These are phyloP conservation scores for Arrhopalites spinosus DNA, from an alignment of 2,888 invertebrate genomes.

Conservation along the genomic window DNA sequence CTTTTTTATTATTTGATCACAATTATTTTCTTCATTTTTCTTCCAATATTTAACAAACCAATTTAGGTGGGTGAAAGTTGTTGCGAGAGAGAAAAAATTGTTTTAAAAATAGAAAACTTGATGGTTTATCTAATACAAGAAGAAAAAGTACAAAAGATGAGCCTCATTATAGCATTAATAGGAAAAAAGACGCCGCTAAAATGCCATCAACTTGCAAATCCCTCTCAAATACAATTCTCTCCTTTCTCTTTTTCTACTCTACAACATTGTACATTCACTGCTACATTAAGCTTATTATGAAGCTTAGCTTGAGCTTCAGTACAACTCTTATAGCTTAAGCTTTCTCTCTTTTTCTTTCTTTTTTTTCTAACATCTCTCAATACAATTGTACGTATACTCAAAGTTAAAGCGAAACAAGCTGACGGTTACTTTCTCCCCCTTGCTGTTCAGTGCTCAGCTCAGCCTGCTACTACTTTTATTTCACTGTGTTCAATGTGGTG, in stretches of 20 bases:
- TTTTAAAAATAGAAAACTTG: not conserved
- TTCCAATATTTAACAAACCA: no score
- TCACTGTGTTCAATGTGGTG: no score
- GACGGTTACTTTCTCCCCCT: no score
- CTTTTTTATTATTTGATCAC: no score
- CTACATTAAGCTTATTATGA: constrained; percentile 13
- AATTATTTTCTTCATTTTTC: no score
- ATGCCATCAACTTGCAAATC: not conserved
- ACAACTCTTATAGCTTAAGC: not conserved
- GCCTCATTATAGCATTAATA: constrained; percentile 4
- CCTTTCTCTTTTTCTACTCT: not conserved
- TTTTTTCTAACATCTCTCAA: not conserved
- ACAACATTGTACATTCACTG: not conserved
- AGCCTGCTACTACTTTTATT: no score
- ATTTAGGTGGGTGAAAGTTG: not conserved
- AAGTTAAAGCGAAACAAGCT: no score
- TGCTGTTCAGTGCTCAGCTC: no score
- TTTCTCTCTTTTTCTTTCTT: not conserved
- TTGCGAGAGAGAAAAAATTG: not conserved
- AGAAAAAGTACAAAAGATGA: not conserved
- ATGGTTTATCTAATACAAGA: not conserved
- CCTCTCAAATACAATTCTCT: not conserved
- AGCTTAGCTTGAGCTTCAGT: constrained; percentile 4
- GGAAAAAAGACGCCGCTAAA: not conserved
- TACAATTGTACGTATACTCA: not conserved